These are phyloP conservation scores for Dunckerocampus dactyliophorus DNA, from an alignment of 2,113 vertebrate species.

Conservation along the genomic window DNA sequence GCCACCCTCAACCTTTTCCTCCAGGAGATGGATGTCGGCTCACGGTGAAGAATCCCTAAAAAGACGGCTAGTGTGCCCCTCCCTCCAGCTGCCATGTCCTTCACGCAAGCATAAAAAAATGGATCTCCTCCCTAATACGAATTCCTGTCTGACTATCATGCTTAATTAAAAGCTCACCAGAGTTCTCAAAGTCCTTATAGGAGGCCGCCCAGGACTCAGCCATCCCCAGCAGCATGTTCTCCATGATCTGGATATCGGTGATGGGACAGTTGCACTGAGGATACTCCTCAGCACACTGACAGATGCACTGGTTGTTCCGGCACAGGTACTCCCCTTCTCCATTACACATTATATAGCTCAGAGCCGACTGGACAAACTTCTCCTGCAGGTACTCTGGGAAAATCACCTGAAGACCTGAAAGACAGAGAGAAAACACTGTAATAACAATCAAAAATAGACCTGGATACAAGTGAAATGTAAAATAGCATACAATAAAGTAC, in stretches of 20 bases:
- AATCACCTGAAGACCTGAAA: constrained; percentile 94
- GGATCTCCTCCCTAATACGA: constrained; percentile 27
- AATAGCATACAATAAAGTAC: no score
- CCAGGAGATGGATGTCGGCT: constrained; percentile 14
- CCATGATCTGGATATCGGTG: constrained; percentile 98
- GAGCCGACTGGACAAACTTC: constrained; percentile 97
- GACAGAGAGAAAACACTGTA: constrained; percentile 13
- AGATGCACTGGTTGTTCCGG: constrained; percentile 88
- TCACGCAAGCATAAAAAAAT: constrained; percentile 32
- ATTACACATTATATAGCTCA: constrained; percentile 99
- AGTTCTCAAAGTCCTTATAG: constrained; percentile 96
- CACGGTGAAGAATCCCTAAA: constrained; percentile 13
- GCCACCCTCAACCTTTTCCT: constrained; percentile 23
- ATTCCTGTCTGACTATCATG: constrained; percentile 13
- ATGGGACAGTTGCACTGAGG: constrained; percentile 98
- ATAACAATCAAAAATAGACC: no score
- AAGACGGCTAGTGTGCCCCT: constrained; percentile 23
- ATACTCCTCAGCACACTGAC: constrained; percentile 90
- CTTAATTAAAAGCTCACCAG: constrained; percentile 74
- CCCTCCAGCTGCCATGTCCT: constrained; percentile 16
- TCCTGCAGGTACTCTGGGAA: constrained; percentile 98
- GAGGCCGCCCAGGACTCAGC: constrained; percentile 90
- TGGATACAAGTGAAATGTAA: no score
- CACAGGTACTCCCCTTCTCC: constrained; percentile 96
- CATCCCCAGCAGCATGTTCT: constrained; percentile 89